phyloP scores from a whole-genome alignment of 2,888 invertebrate species.

The Meiosimyza platycephala region DNA sequence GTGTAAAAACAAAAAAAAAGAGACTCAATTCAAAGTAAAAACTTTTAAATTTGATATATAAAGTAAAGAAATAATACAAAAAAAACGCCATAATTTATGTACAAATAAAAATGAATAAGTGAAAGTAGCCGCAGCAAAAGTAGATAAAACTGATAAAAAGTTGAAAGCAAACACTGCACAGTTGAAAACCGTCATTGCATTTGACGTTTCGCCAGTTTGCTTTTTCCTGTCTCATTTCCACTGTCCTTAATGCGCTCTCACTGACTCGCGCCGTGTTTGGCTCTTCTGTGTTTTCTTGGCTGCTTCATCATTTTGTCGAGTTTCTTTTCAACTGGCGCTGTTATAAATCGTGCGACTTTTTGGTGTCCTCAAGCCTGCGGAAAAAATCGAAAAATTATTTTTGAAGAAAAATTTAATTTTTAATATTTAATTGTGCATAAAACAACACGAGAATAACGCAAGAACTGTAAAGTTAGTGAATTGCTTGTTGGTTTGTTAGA shows the following conservation, averaged over 20 bases:
- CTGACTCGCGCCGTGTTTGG: not conserved
- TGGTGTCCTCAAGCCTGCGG: not conserved
- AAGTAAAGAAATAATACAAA: too few relatives aligned
- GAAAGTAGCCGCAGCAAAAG: not conserved
- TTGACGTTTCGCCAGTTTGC: slow-evolving; percentile 7
- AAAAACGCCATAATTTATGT: too few relatives aligned
- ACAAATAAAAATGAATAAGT: not conserved
- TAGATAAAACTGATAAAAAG: not conserved
- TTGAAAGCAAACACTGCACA: not conserved
- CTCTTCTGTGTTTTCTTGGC: not conserved
- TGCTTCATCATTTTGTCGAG: not conserved
- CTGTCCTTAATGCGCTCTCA: not conserved
- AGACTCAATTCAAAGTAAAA: too few relatives aligned
- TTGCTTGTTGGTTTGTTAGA: too few relatives aligned
- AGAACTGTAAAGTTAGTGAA: too few relatives aligned
- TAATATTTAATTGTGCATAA: too few relatives aligned
- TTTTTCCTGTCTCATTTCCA: not conserved
- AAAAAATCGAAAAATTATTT: slow-evolving; percentile 4
- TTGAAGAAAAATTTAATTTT: too few relatives aligned
- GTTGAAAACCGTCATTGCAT: slow-evolving; percentile 16
- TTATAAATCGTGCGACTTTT: not conserved
- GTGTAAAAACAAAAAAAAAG: too few relatives aligned
- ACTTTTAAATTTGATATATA: too few relatives aligned
- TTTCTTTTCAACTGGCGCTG: not conserved
- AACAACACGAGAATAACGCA: too few relatives aligned